Evolutionary conservation across 2,113 vertebrate species (phyloP), one percentile per base, ranked within the genome.

Genomic region (Dolichotis patagonum): DNA sequence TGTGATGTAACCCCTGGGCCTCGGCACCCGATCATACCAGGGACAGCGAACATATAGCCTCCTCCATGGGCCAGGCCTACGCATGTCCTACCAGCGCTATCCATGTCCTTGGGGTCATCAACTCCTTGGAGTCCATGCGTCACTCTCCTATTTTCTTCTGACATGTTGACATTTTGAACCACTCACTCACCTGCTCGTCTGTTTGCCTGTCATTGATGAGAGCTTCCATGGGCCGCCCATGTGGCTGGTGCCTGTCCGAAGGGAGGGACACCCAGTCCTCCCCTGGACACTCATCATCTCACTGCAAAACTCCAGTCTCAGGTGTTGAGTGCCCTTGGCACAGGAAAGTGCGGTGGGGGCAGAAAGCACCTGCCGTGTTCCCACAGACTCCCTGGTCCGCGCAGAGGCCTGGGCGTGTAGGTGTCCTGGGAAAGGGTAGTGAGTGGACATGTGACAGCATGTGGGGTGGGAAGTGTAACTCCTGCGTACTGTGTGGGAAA

Each of bases 271-370:
- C 85, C 11, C 60, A 35, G 22, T 41, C 16, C 52, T 32, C 24
- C 69, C 52, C 62, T 0, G 10, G 65, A 38, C 65, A 2, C 38
- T n/a, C 11, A 58, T 13, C 12, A 4, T 6, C 35, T 69, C 17
- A 0, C 38, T 10, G 49, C 65, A 28, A 35, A 73, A 30, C 26
- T 2, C 2, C 26, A 35, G 0, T 4, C 2, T 30, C 30, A 5
- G 46, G 14, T 49, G 43, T 4, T 41, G 14, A 41, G 16, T 20
- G 65, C 35, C 19, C 8, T 56, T 22, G 7, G 14, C 2, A 32
- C 67, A 77, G 54, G 13, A 7, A n/a, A 0, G 56, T 14, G 0
- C 10, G 28, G 26, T 0, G 2, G 24, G 28, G 26, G 20, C 4
- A 14, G 85, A 20, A 22, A 63, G 28, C 67, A 35, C 41, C 35